Percentiles rank a stretch among this genome's conserved stretches.
Conservation (phyloP, 2,888 invertebrate species). For the Branchinecta sandiegonensis region DNA sequence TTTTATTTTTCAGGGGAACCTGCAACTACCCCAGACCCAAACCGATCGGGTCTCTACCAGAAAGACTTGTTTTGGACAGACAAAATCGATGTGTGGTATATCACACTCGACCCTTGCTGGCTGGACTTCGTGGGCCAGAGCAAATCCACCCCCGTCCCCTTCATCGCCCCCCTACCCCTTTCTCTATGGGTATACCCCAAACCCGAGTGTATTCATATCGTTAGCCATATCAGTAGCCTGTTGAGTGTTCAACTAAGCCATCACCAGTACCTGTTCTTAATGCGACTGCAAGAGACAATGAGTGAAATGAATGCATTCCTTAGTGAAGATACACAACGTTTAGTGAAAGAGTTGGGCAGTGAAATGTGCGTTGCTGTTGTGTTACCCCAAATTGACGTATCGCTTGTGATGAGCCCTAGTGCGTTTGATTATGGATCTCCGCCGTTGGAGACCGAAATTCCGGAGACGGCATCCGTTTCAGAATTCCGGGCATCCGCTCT, state of each 20-base stretch:
- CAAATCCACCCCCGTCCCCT: conserved; percentile 31
- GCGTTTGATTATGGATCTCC: conserved; percentile 42
- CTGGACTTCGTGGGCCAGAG: conserved; percentile 58
- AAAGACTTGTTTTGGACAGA: conserved; percentile 57
- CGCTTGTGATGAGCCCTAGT: conserved; percentile 27
- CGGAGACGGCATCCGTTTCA: conserved; percentile 69
- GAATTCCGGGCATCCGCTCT: conserved; percentile 41
- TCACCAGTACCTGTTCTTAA: conserved; percentile 75
- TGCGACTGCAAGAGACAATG: conserved; percentile 64
- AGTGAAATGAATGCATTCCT: conserved; percentile 64
- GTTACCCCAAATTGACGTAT: conserved; percentile 28
- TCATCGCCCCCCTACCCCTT: conserved; percentile 53
- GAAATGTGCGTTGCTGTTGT: conserved; percentile 27
- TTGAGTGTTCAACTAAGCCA: conserved; percentile 83
- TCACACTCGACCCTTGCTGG: conserved; percentile 78
- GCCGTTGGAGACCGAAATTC: conserved; percentile 65
- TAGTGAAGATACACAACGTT: not conserved
- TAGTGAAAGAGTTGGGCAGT: conserved; percentile 28
- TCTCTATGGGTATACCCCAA: conserved; percentile 54
- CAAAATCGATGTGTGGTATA: conserved; percentile 72
- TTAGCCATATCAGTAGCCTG: conserved; percentile 66
- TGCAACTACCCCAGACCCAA: not conserved
- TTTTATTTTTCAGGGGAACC: not conserved
- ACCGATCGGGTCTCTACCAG: conserved; percentile 28
- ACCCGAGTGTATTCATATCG: conserved; percentile 50